These are phyloP conservation scores for Plebejus argus DNA, from an alignment of 2,888 invertebrate genomes.

Conservation along the genomic window DNA sequence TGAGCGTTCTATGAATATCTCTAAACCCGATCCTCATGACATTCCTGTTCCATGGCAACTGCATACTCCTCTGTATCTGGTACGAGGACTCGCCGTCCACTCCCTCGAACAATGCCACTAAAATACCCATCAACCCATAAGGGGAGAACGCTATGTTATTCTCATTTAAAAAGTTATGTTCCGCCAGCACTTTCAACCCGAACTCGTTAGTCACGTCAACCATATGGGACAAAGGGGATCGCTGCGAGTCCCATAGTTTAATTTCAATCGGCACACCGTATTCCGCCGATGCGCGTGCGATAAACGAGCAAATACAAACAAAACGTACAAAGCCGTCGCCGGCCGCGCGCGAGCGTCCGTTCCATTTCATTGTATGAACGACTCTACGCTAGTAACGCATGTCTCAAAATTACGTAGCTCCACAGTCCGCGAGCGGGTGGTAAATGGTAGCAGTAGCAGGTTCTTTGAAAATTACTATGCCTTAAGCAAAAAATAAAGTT, in stretches of 20 bases:
- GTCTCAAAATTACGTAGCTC: neutral
- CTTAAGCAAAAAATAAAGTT: neutral
- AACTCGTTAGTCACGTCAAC: constrained; percentile 90
- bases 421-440: neutral
- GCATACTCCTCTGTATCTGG: constrained; percentile 86
- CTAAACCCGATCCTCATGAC: constrained; percentile 88
- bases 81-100: constrained; percentile 86
- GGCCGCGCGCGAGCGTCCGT: constrained; percentile 56
- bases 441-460: neutral
- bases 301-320: constrained; percentile 49
- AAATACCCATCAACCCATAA: constrained; percentile 89
- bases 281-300: constrained; percentile 48
- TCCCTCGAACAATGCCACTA: constrained; percentile 90
- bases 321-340: constrained; percentile 45
- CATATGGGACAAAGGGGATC: constrained; percentile 86
- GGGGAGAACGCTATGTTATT: constrained; percentile 93
- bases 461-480: constrained; percentile 19
- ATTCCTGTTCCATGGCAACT: constrained; percentile 87
- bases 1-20: constrained; percentile 90
- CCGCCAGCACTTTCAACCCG: constrained; percentile 84
- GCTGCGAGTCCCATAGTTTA: constrained; percentile 68
- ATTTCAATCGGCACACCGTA: constrained; percentile 71
- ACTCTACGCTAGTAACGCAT: constrained; percentile 50
- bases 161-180: constrained; percentile 86
- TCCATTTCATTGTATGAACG: constrained; percentile 63